phyloP scores from a whole-genome alignment of 2,113 vertebrate genomes.

The Trachemys scripta region DNA sequence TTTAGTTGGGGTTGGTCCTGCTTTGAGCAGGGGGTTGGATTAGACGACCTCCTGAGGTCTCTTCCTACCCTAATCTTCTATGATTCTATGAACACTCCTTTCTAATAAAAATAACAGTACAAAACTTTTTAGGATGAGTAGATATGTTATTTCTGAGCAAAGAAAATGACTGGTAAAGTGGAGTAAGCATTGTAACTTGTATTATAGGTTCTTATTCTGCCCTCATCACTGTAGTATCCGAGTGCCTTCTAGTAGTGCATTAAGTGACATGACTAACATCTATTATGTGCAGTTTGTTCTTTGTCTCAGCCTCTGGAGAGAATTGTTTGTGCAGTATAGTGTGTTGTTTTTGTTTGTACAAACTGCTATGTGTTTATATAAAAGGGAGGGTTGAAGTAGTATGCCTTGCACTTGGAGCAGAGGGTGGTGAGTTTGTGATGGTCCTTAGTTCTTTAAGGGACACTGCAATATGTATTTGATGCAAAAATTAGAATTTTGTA shows the following conservation, averaged over 20 bases:
- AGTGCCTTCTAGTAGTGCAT: not conserved
- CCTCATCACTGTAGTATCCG: not conserved
- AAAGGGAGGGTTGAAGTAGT: not conserved
- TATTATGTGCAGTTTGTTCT: not conserved
- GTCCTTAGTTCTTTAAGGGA: not conserved
- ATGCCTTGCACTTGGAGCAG: not conserved
- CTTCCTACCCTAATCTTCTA: too few species aligned
- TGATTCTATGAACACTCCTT: not conserved
- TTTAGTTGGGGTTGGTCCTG: too few species aligned
- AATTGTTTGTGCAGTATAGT: not conserved
- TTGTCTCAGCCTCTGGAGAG: not conserved
- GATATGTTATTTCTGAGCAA: not conserved
- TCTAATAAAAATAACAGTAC: not conserved
- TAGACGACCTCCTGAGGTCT: too few species aligned
- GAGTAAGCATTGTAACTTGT: not conserved
- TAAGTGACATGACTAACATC: not conserved
- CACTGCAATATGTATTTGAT: not conserved
- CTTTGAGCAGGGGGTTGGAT: too few species aligned
- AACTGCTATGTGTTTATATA: not conserved
- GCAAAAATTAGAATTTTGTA: not conserved
- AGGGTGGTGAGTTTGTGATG: not conserved
- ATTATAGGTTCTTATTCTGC: not conserved
- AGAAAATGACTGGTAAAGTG: not conserved
- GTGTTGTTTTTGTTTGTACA: not conserved
- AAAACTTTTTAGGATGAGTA: not conserved